Evolutionary conservation across 2,797 vertebrate species (phyloP).

Genomic region (Poecile montanus): DNA sequence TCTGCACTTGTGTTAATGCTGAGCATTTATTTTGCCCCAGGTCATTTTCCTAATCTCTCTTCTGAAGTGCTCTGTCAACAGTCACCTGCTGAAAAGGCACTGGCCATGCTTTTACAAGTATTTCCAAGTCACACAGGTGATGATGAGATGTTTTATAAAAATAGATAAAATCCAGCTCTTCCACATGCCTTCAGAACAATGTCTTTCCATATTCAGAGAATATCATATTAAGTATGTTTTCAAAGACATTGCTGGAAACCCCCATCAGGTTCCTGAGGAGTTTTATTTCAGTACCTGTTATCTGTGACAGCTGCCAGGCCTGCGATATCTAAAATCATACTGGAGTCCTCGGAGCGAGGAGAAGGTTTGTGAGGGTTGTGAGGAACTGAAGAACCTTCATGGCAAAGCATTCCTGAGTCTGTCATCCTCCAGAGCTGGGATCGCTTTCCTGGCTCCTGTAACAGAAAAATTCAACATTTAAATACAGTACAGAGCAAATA

Average conservation of each 20-base stretch:
- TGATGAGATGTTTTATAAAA: rapidly evolving
- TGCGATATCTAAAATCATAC: constrained; percentile 92
- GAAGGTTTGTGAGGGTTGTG: constrained; percentile 88
- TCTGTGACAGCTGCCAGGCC: constrained; percentile 94
- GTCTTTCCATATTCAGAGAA: neutral
- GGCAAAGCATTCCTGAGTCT: constrained; percentile 89
- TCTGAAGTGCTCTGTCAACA: neutral
- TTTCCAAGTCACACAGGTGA: neutral
- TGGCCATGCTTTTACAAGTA: neutral
- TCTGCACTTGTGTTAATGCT: neutral
- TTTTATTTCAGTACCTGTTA: constrained; percentile 82
- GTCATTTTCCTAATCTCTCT: neutral
- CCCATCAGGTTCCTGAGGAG: neutral
- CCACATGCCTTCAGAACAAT: neutral
- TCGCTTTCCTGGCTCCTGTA: constrained; percentile 94
- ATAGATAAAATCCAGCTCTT: neutral
- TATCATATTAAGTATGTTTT: neutral
- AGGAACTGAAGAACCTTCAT: constrained; percentile 95
- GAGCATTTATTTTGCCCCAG: neutral
- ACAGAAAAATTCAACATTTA: neutral
- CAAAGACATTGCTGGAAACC: neutral
- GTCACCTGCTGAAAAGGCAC: neutral
- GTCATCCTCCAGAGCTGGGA: constrained; percentile 98
- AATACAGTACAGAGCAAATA: neutral
- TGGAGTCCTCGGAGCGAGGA: constrained; percentile 83